Evolutionary conservation across 2,888 invertebrate genomes (phyloP).

Genomic region (Digitonthophagus gazella): DNA sequence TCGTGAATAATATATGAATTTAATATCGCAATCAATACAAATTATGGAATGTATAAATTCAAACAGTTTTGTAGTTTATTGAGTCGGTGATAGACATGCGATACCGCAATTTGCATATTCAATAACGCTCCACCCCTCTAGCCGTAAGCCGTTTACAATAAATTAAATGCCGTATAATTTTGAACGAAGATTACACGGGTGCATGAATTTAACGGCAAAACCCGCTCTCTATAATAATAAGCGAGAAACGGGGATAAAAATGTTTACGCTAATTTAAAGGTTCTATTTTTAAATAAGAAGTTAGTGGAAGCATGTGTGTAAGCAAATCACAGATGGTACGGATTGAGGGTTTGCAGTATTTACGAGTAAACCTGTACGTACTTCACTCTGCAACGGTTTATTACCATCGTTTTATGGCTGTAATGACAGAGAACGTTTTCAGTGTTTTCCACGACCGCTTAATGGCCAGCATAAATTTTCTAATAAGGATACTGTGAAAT

Average conservation of each 20-base stretch:
- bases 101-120: constrained; percentile 11
- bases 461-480: neutral
- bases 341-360: neutral
- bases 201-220: neutral
- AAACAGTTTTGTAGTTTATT: constrained; percentile 13
- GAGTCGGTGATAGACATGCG: constrained; percentile 7
- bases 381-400: neutral
- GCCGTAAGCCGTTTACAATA: neutral
- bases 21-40: constrained; percentile 8
- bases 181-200: neutral
- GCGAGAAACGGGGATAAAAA: neutral
- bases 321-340: neutral
- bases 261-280: neutral
- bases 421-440: neutral
- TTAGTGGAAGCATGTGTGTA: neutral
- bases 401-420: neutral
- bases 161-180: neutral
- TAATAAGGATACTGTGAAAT: neutral
- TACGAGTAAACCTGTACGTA: neutral
- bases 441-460: neutral
- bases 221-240: neutral
- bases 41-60: constrained; percentile 10
- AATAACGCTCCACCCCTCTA: neutral
- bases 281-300: neutral
- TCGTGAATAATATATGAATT: constrained; percentile 7